These are phyloP conservation scores for Clitarchus hookeri DNA, from an alignment of 2,888 invertebrate genomes.

Conservation along the genomic window DNA sequence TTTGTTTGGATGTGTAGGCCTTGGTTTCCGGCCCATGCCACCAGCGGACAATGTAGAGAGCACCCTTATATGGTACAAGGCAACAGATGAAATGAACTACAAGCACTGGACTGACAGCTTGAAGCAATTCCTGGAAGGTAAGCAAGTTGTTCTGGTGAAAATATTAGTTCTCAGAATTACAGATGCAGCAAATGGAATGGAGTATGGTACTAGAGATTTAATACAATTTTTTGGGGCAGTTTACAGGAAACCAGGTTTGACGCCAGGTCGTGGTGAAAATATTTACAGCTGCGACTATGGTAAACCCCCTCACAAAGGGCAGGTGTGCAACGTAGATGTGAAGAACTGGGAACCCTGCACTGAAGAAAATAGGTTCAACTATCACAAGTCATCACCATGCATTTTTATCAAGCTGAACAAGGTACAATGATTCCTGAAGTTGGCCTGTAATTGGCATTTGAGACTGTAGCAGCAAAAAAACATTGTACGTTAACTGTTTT, in stretches of 20 bases:
- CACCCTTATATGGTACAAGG: constrained; percentile 94
- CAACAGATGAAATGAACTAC: constrained; percentile 75
- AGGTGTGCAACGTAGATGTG: constrained; percentile 88
- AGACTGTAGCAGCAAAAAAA: no score
- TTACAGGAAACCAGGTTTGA: constrained; percentile 73
- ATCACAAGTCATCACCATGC: constrained; percentile 91
- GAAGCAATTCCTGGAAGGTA: constrained; percentile 77
- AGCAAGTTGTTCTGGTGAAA: constrained; percentile 48
- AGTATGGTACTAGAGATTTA: background rate
- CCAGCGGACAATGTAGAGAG: constrained; percentile 85
- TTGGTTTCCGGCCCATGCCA: constrained; percentile 94
- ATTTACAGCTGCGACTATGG: constrained; percentile 78
- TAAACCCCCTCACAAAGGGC: constrained; percentile 68
- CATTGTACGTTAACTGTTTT: no score
- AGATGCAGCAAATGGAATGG: background rate
- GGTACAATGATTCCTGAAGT: constrained; percentile 51
- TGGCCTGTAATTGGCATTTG: no score
- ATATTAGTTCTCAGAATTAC: background rate
- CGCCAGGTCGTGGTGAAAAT: constrained; percentile 74
- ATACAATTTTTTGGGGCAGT: constrained; percentile 55
- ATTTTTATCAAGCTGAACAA: constrained; percentile 94
- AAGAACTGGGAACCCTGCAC: constrained; percentile 80
- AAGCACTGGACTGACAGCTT: constrained; percentile 78
- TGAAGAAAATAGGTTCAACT: constrained; percentile 84
- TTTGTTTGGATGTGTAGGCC: constrained; percentile 56